A percentile compares a stretch with the other conserved stretches of the same genome.
phyloP scores from a whole-genome alignment of 1,140 invertebrate genomes.

The Brachystomella parvula region DNA sequence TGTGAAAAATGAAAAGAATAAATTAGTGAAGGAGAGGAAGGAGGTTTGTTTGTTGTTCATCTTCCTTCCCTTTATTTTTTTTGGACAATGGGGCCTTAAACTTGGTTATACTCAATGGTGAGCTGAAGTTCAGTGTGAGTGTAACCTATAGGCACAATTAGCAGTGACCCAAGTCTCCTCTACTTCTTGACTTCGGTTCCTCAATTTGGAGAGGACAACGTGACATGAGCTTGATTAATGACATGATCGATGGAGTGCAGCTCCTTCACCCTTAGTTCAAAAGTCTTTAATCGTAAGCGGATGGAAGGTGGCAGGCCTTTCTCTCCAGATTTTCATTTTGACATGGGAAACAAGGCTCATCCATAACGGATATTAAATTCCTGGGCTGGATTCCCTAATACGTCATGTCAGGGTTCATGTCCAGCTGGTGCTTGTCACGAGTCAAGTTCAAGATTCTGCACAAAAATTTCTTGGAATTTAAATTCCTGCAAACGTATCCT shows the following conservation, averaged over 20 bases:
- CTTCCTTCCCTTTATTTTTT: too few relatives aligned
- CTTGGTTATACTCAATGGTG: too few relatives aligned
- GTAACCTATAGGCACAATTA: too few relatives aligned
- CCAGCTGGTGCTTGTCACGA: neutral
- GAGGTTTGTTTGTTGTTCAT: too few relatives aligned
- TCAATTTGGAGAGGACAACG: neutral
- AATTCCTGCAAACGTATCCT: too few relatives aligned
- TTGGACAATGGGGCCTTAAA: too few relatives aligned
- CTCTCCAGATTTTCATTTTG: neutral
- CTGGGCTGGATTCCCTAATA: neutral
- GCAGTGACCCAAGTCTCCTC: too few relatives aligned
- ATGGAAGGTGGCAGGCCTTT: neutral
- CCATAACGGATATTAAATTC: neutral
- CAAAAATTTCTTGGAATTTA: too few relatives aligned
- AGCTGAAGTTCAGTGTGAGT: too few relatives aligned
- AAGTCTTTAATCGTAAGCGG: conserved; percentile 5
- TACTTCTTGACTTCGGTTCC: neutral
- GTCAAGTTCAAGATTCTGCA: too few relatives aligned
- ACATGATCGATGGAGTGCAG: conserved; percentile 6
- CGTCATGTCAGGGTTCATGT: neutral
- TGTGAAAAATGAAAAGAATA: neutral
- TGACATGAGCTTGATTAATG: conserved; percentile 11
- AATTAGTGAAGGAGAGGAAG: too few relatives aligned
- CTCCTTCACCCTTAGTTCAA: too few relatives aligned
- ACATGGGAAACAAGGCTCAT: neutral